Percentiles rank a stretch among this genome's conserved stretches.
phyloP scores from a whole-genome alignment of 2,888 invertebrate genomes.

The Rhaphigaster nebulosa region DNA sequence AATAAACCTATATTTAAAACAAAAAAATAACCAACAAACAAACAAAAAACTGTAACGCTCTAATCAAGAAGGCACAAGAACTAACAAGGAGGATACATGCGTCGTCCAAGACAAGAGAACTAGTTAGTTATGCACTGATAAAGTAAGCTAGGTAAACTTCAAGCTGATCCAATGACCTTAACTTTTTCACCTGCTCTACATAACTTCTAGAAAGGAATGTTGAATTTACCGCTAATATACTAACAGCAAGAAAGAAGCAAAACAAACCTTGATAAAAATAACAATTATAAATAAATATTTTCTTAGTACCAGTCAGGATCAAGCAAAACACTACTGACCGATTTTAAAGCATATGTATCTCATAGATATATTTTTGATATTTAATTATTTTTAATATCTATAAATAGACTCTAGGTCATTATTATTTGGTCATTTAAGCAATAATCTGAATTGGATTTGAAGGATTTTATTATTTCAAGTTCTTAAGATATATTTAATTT shows the following conservation, averaged over 20 bases:
- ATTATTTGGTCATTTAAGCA: too few species aligned
- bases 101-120: background rate
- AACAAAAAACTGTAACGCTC: background rate
- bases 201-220: background rate
- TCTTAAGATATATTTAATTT: too few species aligned
- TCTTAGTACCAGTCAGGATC: background rate
- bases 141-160: conserved; percentile 23
- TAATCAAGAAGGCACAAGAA: background rate
- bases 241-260: background rate
- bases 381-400: too few species aligned
- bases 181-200: conserved; percentile 38
- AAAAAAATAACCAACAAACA: too few species aligned
- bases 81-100: background rate
- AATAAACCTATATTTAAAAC: too few species aligned
- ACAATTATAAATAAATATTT: background rate
- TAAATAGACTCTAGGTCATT: too few species aligned
- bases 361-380: background rate
- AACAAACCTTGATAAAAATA: background rate
- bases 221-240: conserved; percentile 2
- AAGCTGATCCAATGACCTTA: conserved; percentile 22
- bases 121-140: conserved; percentile 46
- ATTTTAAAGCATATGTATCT: background rate
- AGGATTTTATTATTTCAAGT: too few species aligned
- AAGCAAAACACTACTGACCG: background rate
- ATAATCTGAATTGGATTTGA: too few species aligned